Conservation (phyloP, 2,113 vertebrate genomes). For the Lophotis ruficrista region DNA sequence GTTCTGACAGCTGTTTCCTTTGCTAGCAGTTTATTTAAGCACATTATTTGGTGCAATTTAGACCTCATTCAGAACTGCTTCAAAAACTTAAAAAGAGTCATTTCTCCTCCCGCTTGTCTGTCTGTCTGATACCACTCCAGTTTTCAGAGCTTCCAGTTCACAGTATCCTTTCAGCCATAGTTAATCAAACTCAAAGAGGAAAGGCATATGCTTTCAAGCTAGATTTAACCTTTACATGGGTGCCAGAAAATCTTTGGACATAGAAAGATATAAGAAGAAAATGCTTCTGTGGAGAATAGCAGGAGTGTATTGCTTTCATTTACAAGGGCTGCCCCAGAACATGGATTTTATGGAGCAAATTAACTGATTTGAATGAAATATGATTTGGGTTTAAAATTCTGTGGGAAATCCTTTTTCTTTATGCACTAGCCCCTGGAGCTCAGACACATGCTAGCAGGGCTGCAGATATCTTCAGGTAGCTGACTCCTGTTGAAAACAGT, state of each 20-base stretch:
- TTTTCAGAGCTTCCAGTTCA: constrained; percentile 20
- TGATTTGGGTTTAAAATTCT: not conserved
- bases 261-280: constrained; percentile 36
- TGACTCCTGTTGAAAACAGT: not conserved
- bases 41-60: constrained; percentile 67
- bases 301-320: not conserved
- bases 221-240: constrained; percentile 59
- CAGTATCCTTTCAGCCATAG: constrained; percentile 14
- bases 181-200: constrained; percentile 35
- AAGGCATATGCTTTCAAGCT: constrained; percentile 29
- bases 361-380: constrained; percentile 16
- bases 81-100: constrained; percentile 56
- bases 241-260: constrained; percentile 41
- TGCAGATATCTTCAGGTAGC: not conserved
- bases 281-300: constrained; percentile 16
- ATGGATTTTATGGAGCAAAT: not conserved
- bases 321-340: not conserved
- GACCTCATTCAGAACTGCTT: constrained; percentile 52
- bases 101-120: constrained; percentile 29
- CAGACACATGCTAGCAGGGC: not conserved
- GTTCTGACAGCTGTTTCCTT: constrained; percentile 68
- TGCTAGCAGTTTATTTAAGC: constrained; percentile 67
- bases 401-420: not conserved
- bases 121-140: constrained; percentile 35
- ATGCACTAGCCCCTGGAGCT: not conserved